Conservation (phyloP, 2,797 vertebrate species). For the Peromyscus aztecus region DNA sequence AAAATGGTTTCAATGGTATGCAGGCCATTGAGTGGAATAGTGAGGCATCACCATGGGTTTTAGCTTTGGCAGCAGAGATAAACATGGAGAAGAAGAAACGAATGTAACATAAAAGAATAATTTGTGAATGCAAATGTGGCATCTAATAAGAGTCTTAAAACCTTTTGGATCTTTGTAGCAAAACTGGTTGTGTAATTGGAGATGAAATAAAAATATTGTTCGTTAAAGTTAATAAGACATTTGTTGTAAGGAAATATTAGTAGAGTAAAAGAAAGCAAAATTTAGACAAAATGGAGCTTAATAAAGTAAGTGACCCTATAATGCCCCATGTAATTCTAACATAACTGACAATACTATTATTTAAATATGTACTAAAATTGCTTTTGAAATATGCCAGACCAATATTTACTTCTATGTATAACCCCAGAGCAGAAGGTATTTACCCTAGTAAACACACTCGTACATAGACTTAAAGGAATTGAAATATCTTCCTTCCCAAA, state of each 20-base stretch:
- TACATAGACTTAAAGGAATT: neutral
- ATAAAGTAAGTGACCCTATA: neutral
- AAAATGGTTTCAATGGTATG: neutral
- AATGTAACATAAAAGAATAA: neutral
- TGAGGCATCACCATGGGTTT: neutral
- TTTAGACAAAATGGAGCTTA: neutral
- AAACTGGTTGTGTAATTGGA: neutral
- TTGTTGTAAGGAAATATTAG: neutral
- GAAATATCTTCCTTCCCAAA: slow-evolving; percentile 33
- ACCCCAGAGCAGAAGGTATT: neutral
- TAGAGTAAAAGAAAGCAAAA: slow-evolving; percentile 18
- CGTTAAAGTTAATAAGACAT: neutral
- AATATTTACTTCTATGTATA: neutral
- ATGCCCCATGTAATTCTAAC: neutral
- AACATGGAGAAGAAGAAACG: neutral
- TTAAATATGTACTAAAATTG: slow-evolving; percentile 1
- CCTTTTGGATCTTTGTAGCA: neutral
- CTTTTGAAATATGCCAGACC: neutral
- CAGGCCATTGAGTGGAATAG: neutral
- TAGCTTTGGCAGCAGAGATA: neutral
- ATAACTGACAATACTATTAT: neutral
- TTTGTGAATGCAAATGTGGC: neutral
- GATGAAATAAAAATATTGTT: neutral
- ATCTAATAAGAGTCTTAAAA: neutral
- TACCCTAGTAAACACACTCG: neutral